Evolutionary conservation across 2,797 vertebrate genomes (phyloP).

Genomic region (Xenentodon cancila): DNA sequence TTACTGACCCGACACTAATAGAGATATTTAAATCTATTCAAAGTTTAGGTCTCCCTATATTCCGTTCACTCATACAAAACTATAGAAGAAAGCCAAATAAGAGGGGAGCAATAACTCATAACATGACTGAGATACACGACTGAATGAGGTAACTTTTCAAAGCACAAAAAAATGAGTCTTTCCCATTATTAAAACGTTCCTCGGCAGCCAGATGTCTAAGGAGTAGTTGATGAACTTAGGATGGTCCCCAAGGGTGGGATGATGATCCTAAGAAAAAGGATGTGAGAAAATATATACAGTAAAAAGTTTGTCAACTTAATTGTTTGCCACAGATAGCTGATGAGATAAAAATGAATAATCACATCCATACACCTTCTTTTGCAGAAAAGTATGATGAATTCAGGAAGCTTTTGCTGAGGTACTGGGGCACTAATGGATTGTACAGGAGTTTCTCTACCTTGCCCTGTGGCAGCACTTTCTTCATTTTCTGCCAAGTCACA

Average conservation of each 20-base stretch:
- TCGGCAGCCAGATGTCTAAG: constrained; percentile 69
- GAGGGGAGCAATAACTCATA: constrained; percentile 5
- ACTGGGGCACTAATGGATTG: constrained; percentile 35
- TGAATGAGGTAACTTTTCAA: constrained; percentile 23
- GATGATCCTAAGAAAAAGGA: constrained; percentile 88
- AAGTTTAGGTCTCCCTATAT: constrained; percentile 21
- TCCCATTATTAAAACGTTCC: constrained; percentile 7
- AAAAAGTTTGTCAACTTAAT: not conserved
- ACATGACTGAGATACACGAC: constrained; percentile 8
- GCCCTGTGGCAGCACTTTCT: constrained; percentile 94
- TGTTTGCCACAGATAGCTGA: not conserved
- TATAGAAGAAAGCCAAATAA: constrained; percentile 13
- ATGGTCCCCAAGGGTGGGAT: constrained; percentile 95
- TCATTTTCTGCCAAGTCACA: constrained; percentile 91
- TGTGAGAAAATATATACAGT: constrained; percentile 2
- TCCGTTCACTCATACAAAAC: constrained; percentile 41
- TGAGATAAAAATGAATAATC: not conserved
- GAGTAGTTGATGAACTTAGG: constrained; percentile 98
- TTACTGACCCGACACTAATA: constrained; percentile 53
- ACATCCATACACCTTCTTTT: not conserved
- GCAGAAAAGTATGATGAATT: constrained; percentile 11
- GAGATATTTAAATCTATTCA: constrained; percentile 43
- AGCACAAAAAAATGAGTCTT: not conserved
- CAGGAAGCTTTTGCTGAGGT: constrained; percentile 18
- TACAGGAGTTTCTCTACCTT: constrained; percentile 83